Evolutionary conservation across 2,797 vertebrate genomes (phyloP).

Genomic region (Sylvilagus floridanus): DNA sequence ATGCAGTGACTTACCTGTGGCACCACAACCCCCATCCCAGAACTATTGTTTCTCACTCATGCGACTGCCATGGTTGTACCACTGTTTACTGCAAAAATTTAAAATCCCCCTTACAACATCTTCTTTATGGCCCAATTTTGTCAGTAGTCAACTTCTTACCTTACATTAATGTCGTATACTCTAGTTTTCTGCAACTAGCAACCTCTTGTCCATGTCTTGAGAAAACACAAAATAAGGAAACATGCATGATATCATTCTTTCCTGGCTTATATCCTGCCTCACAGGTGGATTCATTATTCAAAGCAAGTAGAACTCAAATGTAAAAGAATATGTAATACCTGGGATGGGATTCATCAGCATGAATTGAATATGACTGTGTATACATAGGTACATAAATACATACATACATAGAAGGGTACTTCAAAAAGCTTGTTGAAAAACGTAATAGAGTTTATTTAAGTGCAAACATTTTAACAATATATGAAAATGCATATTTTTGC

Average conservation of each 20-base stretch:
- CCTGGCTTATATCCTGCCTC: not conserved
- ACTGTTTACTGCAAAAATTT: not conserved
- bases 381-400: not conserved
- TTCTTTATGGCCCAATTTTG: not conserved
- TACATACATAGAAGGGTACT: too few relatives aligned
- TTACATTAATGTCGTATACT: not conserved
- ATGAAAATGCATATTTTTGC: too few relatives aligned
- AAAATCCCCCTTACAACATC: not conserved
- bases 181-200: not conserved
- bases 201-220: not conserved
- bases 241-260: not conserved
- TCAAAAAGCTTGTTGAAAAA: too few relatives aligned
- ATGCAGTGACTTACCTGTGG: too few relatives aligned
- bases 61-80: not conserved
- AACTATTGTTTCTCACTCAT: not conserved
- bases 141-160: not conserved
- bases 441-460: too few relatives aligned
- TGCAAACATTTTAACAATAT: too few relatives aligned
- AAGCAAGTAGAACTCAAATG: not conserved
- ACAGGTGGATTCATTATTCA: not conserved
- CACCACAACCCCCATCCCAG: not conserved
- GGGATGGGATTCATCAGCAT: not conserved
- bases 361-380: not conserved
- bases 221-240: not conserved
- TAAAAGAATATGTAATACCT: slow-evolving; percentile 7